phyloP scores from a whole-genome alignment of 2,113 vertebrate species.

The Brienomyrus brachyistius region DNA sequence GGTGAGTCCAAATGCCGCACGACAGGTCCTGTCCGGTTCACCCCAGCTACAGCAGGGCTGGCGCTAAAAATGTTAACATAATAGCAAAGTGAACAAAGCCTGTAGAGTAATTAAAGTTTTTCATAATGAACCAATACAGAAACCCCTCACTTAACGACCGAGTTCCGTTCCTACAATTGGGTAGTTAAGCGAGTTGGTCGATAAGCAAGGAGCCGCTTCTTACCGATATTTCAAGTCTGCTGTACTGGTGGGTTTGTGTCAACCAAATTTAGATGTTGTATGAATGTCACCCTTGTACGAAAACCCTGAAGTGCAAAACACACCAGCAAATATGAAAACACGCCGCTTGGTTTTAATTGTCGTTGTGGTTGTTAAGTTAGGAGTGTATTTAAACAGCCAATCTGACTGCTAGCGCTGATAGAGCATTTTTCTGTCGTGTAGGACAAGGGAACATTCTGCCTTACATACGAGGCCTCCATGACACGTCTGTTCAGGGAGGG shows the following conservation, averaged over 20 bases:
- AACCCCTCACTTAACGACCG: not conserved
- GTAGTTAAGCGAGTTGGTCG: not conserved
- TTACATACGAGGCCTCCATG: conserved; percentile 97
- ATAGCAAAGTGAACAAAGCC: not conserved
- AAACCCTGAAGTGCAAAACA: too few species aligned
- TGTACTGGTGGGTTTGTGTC: too few species aligned
- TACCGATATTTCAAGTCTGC: not conserved
- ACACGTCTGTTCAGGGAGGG: conserved; percentile 94
- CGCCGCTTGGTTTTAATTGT: not conserved
- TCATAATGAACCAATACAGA: not conserved
- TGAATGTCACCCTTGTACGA: too few species aligned
- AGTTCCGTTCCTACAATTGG: not conserved
- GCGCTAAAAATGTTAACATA: not conserved
- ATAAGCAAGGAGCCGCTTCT: not conserved
- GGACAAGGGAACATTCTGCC: conserved; percentile 92
- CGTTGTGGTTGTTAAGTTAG: too few species aligned
- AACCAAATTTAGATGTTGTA: too few species aligned
- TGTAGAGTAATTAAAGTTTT: not conserved
- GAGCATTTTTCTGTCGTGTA: conserved; percentile 37
- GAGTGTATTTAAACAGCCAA: too few species aligned
- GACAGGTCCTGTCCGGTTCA: not conserved
- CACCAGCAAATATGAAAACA: not conserved
- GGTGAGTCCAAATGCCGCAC: conserved; percentile 47
- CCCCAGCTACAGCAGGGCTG: not conserved
- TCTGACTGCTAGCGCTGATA: not conserved